These are phyloP conservation scores for Panthera leo DNA, from an alignment of 2,113 vertebrate genomes.

Conservation along the genomic window DNA sequence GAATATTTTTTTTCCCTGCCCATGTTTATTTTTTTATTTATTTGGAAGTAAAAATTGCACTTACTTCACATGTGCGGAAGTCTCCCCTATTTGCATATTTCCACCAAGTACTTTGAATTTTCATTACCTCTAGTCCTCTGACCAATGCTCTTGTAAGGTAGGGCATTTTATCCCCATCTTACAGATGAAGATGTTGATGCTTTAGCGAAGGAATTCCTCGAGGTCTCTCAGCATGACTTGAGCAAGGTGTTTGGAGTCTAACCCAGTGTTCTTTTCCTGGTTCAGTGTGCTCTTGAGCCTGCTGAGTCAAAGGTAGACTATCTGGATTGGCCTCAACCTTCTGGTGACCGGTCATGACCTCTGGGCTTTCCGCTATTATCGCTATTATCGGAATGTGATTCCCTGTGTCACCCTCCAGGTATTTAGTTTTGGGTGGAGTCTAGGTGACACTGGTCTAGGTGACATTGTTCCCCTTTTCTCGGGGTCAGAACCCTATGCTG, in stretches of 20 bases:
- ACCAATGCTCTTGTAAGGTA: background rate
- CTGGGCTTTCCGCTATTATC: background rate
- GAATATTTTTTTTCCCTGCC: constrained; percentile 1
- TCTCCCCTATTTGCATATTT: background rate
- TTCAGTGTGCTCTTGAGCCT: background rate
- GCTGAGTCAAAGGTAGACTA: background rate
- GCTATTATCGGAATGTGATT: background rate
- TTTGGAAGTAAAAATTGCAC: background rate
- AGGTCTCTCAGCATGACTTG: background rate
- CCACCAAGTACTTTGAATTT: background rate
- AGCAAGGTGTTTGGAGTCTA: background rate
- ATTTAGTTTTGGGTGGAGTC: background rate
- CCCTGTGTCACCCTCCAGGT: background rate
- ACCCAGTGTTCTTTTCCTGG: background rate
- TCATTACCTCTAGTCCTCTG: background rate
- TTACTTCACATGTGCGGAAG: background rate
- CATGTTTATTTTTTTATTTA: background rate
- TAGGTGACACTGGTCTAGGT: background rate
- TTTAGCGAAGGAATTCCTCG: background rate
- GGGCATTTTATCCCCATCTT: background rate
- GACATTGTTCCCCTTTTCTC: background rate
- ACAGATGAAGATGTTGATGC: background rate
- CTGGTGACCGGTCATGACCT: background rate
- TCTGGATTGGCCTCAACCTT: background rate
- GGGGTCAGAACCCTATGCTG: background rate